Base-by-base conservation (phyloP, 2,797 vertebrate species). In the Urophycis tenuis region DNA sequence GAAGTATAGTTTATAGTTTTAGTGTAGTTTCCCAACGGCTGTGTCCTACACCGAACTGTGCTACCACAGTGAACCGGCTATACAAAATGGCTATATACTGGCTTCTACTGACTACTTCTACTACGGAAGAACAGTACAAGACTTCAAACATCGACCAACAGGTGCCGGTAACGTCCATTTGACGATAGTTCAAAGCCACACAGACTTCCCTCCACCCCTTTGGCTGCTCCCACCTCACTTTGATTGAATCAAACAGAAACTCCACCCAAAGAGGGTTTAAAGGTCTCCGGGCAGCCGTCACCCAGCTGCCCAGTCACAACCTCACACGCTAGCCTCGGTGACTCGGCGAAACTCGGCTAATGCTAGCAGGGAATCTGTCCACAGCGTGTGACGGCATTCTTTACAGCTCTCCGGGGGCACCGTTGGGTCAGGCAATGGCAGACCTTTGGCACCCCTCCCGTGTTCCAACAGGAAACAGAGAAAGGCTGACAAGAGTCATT, bases 241-340 rank as follows among this genome's bases (percentile, higher is more conserved):
- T 67, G 75, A 80, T 80, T 81, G 74, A 69, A 84, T 72, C 53
- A 80, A 77, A 81, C 79, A 80, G 79, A 64, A 83, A 74, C 39
- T 81, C 29, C 73, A 14, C 30, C 69, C 34, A 39, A 67, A 78
- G 30, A 78, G 30, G 75, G 79, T 73, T 75, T 74, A 80, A 84
- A 79, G 83, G 78, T 87, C 82, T 80, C 77, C 74, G 49, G n/a
- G 80, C 2, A 2, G 75, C 71, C 33, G 2, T 29, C 15, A 2
- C 5, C 5, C n/a, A 9, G 25, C n/a, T 70, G 77, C 79, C 81
- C 15, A 19, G 53, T n/a, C 53, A 60, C 53, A n/a, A 60, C 53
- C 53, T 60, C 45, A 49, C 45, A 22, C 19, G n/a, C n/a, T n/a
- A 41, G 2, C 5, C 39, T 29, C 53, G 29, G 60, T 29, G 60